phyloP scores from a whole-genome alignment of 2,888 invertebrate genomes.

The Epinotia bilunana region DNA sequence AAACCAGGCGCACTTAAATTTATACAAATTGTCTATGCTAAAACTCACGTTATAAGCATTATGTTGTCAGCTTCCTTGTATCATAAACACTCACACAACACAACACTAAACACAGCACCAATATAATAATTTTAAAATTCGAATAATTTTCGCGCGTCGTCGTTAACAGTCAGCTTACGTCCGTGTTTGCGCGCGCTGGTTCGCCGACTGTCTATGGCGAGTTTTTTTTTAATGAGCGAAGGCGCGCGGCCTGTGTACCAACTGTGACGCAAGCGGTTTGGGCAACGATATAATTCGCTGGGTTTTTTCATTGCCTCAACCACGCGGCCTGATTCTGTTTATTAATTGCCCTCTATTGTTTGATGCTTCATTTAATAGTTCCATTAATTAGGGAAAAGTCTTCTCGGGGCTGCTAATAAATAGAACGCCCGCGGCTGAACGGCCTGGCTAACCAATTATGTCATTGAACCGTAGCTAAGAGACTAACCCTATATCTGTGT shows the following conservation, averaged over 20 bases:
- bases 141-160: constrained; percentile 65
- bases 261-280: constrained; percentile 79
- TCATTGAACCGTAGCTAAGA: no score
- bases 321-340: constrained; percentile 51
- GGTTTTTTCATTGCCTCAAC: constrained; percentile 69
- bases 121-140: constrained; percentile 55
- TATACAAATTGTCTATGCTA: constrained; percentile 17
- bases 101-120: constrained; percentile 57
- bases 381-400: not conserved
- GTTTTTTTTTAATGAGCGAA: constrained; percentile 64
- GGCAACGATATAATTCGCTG: constrained; percentile 63
- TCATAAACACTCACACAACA: constrained; percentile 74
- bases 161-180: constrained; percentile 57
- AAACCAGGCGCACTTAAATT: not conserved
- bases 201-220: constrained; percentile 65
- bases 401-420: not conserved
- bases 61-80: constrained; percentile 69
- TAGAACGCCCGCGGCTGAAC: no score
- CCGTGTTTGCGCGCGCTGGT: constrained; percentile 65
- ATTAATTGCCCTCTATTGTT: constrained; percentile 43
- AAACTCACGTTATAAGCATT: constrained; percentile 82
- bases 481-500: no score
- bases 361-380: constrained; percentile 28
- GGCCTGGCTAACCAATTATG: no score
- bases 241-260: constrained; percentile 62